Base-by-base conservation (phyloP, 2,113 vertebrate species). In the Nothoprocta pentlandii region DNA sequence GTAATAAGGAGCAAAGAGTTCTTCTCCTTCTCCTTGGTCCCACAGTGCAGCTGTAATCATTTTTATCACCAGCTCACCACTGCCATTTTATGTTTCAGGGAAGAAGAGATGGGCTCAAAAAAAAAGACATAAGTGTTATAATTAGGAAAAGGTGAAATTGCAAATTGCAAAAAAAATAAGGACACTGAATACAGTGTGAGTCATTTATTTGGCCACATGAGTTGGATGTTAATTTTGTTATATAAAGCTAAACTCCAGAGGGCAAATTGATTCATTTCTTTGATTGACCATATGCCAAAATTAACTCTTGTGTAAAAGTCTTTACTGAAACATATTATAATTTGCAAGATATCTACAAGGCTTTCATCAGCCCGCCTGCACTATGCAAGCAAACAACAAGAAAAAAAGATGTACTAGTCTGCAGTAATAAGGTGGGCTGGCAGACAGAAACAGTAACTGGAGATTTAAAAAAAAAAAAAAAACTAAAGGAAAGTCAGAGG, bases 401-500 rank as follows among this genome's bases (percentile, higher is more conserved):
- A 76, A 6, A 88, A 25, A 34, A 80, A 80, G 85, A 67, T 17
- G 10, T n/a, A 69, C n/a, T 66, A 17, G 39, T 87, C 36, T 47
- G 69, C 89, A 70, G 49, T 32, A 85, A 47, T 62, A 81, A 87
- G 34, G 32, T 80, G 8, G 16, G 34, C 25, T 66, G 71, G 53
- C 39, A 85, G 56, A 71, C 25, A 74, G 71, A 30, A 77, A 66
- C 6, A 39, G 6, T 56, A 59, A 64, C 63, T 71, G 25, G 21
- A 82, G 68, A 80, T 39, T 39, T 39, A 47, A 47, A 47, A 47
- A 49, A 49, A 10, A 49, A 49, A 10, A 49, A 80, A 90, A 83
- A 91, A 95, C 80, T 95, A 89, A 94, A 79, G 79, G 79, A 76
- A 56, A 73, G 66, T 94, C 77, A 94, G 84, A 28, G 68, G 58